Evolutionary conservation across 2,797 vertebrate species (phyloP).

Genomic region (Lepilemur septentrionalis): DNA sequence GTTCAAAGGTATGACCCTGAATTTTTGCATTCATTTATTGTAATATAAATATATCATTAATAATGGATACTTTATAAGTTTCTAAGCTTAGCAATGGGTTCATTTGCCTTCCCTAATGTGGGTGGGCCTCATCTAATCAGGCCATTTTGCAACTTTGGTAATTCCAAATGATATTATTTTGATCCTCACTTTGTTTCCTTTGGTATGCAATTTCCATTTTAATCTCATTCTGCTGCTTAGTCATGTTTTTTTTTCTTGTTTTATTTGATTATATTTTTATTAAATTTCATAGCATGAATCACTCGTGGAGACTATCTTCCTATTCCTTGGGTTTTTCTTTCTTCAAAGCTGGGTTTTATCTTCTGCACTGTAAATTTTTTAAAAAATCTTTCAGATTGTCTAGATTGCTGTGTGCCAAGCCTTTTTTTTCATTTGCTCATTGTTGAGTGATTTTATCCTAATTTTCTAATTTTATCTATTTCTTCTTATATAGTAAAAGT

Average conservation of each 20-base stretch:
- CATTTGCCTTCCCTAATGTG: not conserved
- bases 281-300: not conserved
- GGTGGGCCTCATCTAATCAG: not conserved
- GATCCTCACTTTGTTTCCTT: not conserved
- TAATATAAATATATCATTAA: not conserved
- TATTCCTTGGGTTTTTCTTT: not conserved
- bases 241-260: not conserved
- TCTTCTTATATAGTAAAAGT: not conserved
- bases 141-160: not conserved
- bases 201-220: not conserved
- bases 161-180: not conserved
- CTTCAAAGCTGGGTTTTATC: not conserved
- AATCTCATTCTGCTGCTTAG: not conserved
- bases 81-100: not conserved
- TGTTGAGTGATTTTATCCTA: not conserved
- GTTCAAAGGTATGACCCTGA: not conserved
- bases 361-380: not conserved
- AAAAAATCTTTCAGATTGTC: not conserved
- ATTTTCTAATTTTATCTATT: not conserved
- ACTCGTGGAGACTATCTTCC: not conserved
- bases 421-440: not conserved
- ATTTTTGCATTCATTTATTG: not conserved
- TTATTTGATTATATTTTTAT: slow-evolving; percentile 6
- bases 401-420: not conserved
- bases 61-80: not conserved